Base-by-base conservation (phyloP, 2,113 vertebrate species). In the Thryonomys swinderianus region DNA sequence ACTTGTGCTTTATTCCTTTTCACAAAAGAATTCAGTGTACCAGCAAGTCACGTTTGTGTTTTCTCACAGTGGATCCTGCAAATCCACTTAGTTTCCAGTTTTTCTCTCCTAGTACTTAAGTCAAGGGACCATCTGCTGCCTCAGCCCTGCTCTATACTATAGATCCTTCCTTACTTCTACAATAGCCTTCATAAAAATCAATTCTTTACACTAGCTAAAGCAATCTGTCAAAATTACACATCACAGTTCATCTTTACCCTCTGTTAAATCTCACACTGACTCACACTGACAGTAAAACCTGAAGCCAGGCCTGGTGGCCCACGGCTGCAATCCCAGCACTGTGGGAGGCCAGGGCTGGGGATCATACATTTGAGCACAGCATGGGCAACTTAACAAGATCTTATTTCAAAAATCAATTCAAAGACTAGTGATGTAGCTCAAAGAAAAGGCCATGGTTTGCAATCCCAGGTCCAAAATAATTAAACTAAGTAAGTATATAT, bases 271-370 rank as follows among this genome's bases (percentile, higher is more conserved):
- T 78, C 61, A 88, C 8, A n/a, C 37, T 59, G 67, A 34, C 27
- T 88, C 59, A 5, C 37, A 42, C 18, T 83, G 83, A 61, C 93
- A 83, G 91, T 82, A 78, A 93, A 93, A 85, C 9, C n/a, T 59
- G 11, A 89, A 51, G 5, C 30, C 17, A 34, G 30, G 23, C 8
- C 17, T 53, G 16, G 32, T 2, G 16, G 16, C 10, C 5, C 71
- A 74, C 14, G 5, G 21, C 40, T 73, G 14, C 9, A 76, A 48
- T 51, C 13, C 45, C 45, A 76, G 14, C 42, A 48, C 45, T 51
- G 40, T 18, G 45, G 30, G 45, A 10, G 30, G 16, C 30, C 2
- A 30, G 34, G 30, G 30, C 45, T 51, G 17, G 74, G 9, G 30
- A 78, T n/a, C 18, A 5, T 21, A 78, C 3, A 3, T 78, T 53